Base-by-base conservation (phyloP, 92 coral and sea anemone genomes). In the Epizoanthus ramosus region DNA sequence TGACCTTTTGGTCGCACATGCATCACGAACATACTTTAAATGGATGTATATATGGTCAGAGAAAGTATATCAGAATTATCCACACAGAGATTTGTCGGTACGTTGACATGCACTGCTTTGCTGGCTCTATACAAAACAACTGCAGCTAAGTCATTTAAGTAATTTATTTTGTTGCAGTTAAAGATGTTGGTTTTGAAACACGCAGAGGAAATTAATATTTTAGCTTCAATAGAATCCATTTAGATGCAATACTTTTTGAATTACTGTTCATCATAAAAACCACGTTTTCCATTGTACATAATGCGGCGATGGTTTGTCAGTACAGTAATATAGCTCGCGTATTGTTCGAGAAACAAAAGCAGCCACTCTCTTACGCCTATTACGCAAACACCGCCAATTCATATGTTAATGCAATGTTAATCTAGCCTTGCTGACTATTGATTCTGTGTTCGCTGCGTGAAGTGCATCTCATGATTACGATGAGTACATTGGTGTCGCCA, bases 321-420 rank as follows among this genome's bases (percentile, higher is more conserved):
- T 60, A 59, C 56, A 60, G 64, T 18, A 35, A 76, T 35, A 19
- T 33, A 25, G 80, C 70, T 59, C 5, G 28, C n/a, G 17, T 39
- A 60, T 77, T 77, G 82, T 63, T 63, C 35, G 57, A 10, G 37
- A 13, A 2, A 61, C 25, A 61, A 77, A 77, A 21, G 54, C 57
- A 21, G n/a, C 71, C 68, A 63, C 82, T 22, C 24, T 50, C 9
- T 50, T 50, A 50, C 54, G 0, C 54, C 24, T 50, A 50, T 50
- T 50, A 50, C 54, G 0, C 54, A 50, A 50, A 50, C 57, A 10
- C 50, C 12, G 2, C 47, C 21, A 22, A 77, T 77, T 77, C 82
- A 77, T 77, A 77, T 77, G 82, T 57, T 60, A 77, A 77, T 77
- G 57, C 15, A 18, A 24, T 60, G 23, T 63, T 60, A 77, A 61